Base-by-base conservation (phyloP, 2,113 vertebrate species). In the Donacobius atricapilla region DNA sequence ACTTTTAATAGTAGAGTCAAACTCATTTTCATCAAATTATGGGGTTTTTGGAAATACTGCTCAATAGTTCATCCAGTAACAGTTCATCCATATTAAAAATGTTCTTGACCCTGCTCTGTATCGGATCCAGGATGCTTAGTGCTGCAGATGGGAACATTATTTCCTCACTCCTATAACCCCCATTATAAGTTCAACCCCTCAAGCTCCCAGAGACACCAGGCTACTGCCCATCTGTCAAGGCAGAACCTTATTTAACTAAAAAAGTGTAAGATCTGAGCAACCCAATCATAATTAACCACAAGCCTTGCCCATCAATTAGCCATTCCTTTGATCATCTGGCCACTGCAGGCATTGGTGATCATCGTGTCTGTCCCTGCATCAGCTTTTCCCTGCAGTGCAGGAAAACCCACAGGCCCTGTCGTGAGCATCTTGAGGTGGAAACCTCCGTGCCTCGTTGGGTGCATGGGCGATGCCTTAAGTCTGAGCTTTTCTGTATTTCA, bases 81-180 rank as follows among this genome's bases (percentile, higher is more conserved):
- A 27, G 71, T 84, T 89, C 69, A 75, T 94, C 76, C 37, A 28
- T 51, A n/a, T 42, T 73, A 96, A 86, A 93, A 92, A 93, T 40
- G 50, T 44, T 80, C 48, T 83, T 75, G 83, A 94, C 88, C 69
- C 44, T 71, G 85, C 76, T 68, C 51, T 33, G 17, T 68, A 33
- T 44, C 56, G 56, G 45, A 15, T 61, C 31, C 9, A 4, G 27
- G 58, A 19, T 65, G 47, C 30, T 88, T 88, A 90, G 53, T 47
- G 63, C 35, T 83, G 17, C 90, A 70, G 45, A 60, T 83, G 69
- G 90, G 75, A 68, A 75, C 64, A 53, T 70, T 35, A 90, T 94
- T 90, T 64, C 77, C 68, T 83, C 77, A 21, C 60, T 92, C 58
- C 51, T 70, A 0, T 77, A 73, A 90, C 72, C 57, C 30, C 37